These are phyloP conservation scores for Taeniopygia guttata DNA, from an alignment of 2,797 vertebrate genomes.

Conservation along the genomic window DNA sequence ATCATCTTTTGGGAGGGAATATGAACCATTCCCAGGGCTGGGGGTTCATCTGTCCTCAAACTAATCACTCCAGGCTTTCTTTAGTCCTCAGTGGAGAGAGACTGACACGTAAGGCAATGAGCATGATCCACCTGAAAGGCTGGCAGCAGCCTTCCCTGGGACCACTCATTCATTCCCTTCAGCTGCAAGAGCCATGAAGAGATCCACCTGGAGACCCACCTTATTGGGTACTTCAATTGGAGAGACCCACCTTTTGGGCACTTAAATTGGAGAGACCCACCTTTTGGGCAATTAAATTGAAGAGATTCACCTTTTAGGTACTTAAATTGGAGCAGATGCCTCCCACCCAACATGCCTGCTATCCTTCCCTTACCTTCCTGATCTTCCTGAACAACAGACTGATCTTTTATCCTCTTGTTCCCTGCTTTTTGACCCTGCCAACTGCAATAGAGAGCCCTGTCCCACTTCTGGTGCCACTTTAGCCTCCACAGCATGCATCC, in stretches of 20 bases:
- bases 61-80: background rate
- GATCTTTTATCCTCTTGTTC: background rate
- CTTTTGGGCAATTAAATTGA: no score
- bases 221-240: no score
- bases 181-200: background rate
- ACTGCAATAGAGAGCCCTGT: background rate
- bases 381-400: background rate
- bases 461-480: background rate
- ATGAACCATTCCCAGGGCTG: background rate
- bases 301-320: background rate
- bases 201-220: background rate
- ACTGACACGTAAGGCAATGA: background rate
- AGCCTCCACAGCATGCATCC: background rate
- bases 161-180: background rate
- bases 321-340: background rate
- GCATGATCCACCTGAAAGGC: background rate
- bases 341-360: accelerated
- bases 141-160: background rate
- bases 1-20: background rate
- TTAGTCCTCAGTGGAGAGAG: background rate
- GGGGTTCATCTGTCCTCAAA: background rate
- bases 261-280: background rate
- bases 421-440: background rate
- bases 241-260: background rate
- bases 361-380: background rate